phyloP scores from a whole-genome alignment of 2,888 invertebrate species.

The Myathropa florea region DNA sequence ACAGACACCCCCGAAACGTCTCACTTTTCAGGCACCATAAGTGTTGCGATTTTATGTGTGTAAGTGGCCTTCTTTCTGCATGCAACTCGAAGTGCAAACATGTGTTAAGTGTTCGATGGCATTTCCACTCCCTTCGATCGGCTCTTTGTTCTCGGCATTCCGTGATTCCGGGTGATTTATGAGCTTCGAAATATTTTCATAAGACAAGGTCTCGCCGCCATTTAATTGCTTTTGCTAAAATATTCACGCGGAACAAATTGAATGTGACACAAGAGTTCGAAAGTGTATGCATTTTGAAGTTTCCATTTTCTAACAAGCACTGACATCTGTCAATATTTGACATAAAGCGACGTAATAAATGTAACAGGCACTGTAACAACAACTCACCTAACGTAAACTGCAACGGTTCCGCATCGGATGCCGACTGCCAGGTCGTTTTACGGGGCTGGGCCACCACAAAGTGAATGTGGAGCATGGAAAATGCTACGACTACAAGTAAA shows the following conservation, averaged over 20 bases:
- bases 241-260: conserved; percentile 31
- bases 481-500: conserved; percentile 41
- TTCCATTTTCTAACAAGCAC: neutral
- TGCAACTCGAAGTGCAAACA: conserved; percentile 66
- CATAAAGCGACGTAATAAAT: neutral
- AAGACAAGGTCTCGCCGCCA: conserved; percentile 53
- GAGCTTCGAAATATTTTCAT: conserved; percentile 18
- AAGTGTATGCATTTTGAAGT: neutral
- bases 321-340: neutral
- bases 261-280: conserved; percentile 30
- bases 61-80: conserved; percentile 41
- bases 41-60: neutral
- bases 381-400: conserved; percentile 64
- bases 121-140: neutral
- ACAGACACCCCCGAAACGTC: conserved; percentile 24
- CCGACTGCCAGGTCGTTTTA: conserved; percentile 27
- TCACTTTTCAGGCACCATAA: neutral
- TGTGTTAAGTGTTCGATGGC: conserved; percentile 66
- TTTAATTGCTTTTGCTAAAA: conserved; percentile 47
- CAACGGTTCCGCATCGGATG: conserved; percentile 11
- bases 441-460: conserved; percentile 36
- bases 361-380: conserved; percentile 20
- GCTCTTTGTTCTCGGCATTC: conserved; percentile 29
- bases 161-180: conserved; percentile 49
- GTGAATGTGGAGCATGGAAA: conserved; percentile 64